These are phyloP conservation scores for Chirona hameri DNA, from an alignment of 2,888 invertebrate genomes.

Conservation along the genomic window DNA sequence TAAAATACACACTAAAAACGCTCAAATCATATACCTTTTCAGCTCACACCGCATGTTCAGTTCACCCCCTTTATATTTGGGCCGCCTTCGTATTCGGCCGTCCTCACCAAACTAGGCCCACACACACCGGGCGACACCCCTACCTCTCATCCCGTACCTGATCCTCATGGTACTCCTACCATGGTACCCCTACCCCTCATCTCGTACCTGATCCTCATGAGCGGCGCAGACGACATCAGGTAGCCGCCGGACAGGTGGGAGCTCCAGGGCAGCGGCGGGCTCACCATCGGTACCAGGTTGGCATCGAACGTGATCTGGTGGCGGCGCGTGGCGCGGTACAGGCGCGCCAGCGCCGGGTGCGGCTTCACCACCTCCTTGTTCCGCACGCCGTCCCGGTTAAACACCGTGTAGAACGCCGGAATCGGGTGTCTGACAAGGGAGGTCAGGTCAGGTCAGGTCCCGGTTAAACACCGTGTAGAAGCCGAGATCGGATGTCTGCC, in stretches of 20 bases:
- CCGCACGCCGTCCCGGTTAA: slow-evolving; percentile 38
- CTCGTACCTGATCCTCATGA: slow-evolving; percentile 5
- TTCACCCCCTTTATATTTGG: no score
- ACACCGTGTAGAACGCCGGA: slow-evolving; percentile 37
- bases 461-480: slow-evolving; percentile 35
- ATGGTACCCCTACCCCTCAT: no score
- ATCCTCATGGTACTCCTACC: no score
- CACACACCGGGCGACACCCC: no score
- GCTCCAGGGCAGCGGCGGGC: slow-evolving; percentile 85
- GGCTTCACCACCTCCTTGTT: slow-evolving; percentile 63
- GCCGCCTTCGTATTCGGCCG: no score
- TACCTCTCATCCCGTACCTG: background rate
- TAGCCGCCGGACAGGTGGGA: slow-evolving; percentile 68
- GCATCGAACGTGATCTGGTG: slow-evolving; percentile 69
- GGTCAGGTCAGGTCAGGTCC: slow-evolving; percentile 26
- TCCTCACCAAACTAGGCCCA: no score
- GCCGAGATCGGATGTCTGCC: slow-evolving; percentile 36
- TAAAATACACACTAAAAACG: no score
- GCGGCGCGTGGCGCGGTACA: slow-evolving; percentile 65
- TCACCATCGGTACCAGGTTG: slow-evolving; percentile 55
- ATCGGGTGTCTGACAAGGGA: slow-evolving; percentile 35
- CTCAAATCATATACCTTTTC: no score
- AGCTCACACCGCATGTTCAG: no score
- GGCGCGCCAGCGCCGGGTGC: slow-evolving; percentile 68
- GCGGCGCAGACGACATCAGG: slow-evolving; percentile 60